Evolutionary conservation across 30 jellyfish, hydroid and myxozoan genomes (phyloP), one percentile per base, ranked within the genome.

Genomic region (Hydractinia symbiolongicarpus): DNA sequence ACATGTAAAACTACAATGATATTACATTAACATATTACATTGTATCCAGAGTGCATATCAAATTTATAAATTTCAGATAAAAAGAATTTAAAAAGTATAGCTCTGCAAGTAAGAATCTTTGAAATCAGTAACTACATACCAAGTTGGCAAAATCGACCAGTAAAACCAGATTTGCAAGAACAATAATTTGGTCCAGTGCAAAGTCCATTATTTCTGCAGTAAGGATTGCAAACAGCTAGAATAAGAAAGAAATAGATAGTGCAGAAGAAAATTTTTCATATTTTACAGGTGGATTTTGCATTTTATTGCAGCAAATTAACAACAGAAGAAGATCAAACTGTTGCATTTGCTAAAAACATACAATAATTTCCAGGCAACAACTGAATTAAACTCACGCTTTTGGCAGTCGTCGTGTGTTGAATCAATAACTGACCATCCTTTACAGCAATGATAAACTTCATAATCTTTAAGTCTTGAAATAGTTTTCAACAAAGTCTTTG

Each of bases 191-290:
- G 97, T 49, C 69, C 78, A 4, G 58, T 60, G 56, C 97, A 90
- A 16, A 53, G 70, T 5, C 97, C 97, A 20, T 84, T 89, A 76
- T 90, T 90, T 54, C 81, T 82, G 60, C 97, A 90, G 53, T 82
- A 81, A 19, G 97, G 97, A 60, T 76, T 75, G 77, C 97, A 90
- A 5, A 90, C 61, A n/a, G 97, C 97, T 90, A 70, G n/a, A 80
- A 79, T 66, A 15, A 55, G 82, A 21, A 86, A 50, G 9, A 60
- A 61, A 75, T 75, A 50, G 8, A 8, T 50, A 30, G 9, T 51
- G 2, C 7, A 7, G 74, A 7, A 64, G 74, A 13, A 6, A 7
- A n/a, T 64, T 6, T 64, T 13, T 64, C 40, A 64, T 6, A 64
- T 13, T 62, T 50, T 21, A 9, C 50, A 49, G 7, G 75, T 51